phyloP scores from a whole-genome alignment of 2,113 vertebrate species.

The Vulpes lagopus region DNA sequence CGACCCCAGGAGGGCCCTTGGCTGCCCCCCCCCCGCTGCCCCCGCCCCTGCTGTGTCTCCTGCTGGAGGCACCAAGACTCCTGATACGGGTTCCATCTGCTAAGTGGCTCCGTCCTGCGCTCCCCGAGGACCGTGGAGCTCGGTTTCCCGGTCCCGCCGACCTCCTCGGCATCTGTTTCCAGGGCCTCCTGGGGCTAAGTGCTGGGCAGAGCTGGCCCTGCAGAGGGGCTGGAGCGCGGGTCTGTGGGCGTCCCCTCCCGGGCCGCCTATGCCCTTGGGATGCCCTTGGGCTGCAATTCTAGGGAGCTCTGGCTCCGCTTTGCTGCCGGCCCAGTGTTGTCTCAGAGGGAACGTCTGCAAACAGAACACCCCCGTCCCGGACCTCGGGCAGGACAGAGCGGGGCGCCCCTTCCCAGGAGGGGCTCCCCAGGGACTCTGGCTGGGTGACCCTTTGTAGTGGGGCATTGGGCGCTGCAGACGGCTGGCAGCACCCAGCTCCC shows the following conservation, averaged over 20 bases:
- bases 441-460: background rate
- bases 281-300: background rate
- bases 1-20: too few relatives aligned
- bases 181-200: slow-evolving; percentile 55
- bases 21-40: background rate
- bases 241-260: background rate
- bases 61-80: background rate
- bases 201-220: background rate
- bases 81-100: background rate
- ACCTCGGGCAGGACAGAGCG: background rate
- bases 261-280: background rate
- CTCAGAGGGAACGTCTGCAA: background rate
- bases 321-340: background rate
- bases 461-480: background rate
- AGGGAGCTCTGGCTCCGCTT: background rate
- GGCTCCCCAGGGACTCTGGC: background rate
- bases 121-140: background rate
- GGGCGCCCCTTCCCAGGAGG: too few relatives aligned
- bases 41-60: background rate
- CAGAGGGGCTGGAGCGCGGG: background rate
- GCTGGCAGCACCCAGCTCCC: background rate
- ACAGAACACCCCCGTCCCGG: background rate
- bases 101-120: background rate
- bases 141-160: fast-evolving
- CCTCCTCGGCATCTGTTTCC: slow-evolving; percentile 42